Percentiles rank a stretch among this genome's conserved stretches.
These are phyloP conservation scores for Hyles lineata DNA, from an alignment of 2,888 invertebrate species.

Conservation along the genomic window DNA sequence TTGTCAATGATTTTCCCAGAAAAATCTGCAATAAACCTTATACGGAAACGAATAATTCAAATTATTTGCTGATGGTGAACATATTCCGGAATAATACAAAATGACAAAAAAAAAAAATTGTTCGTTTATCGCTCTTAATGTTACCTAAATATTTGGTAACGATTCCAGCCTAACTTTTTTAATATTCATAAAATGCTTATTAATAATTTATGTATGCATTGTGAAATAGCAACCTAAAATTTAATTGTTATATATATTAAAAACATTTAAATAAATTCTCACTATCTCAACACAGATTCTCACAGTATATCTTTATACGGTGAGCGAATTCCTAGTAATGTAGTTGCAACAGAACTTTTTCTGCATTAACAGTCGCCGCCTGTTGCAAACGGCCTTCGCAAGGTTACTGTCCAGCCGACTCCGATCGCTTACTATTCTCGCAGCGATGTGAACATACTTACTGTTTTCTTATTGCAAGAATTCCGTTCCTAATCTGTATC, in stretches of 20 bases:
- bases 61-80: too few relatives aligned
- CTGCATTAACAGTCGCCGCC: not conserved
- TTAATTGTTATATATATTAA: too few relatives aligned
- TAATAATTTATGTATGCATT: not conserved
- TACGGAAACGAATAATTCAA: too few relatives aligned
- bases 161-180: slow-evolving; percentile 6
- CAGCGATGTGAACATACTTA: not conserved
- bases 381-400: slow-evolving; percentile 23
- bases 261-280: not conserved
- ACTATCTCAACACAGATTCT: not conserved
- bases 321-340: not conserved
- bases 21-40: too few relatives aligned
- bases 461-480: slow-evolving; percentile 16
- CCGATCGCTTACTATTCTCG: slow-evolving; percentile 3
- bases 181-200: not conserved
- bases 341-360: slow-evolving; percentile 11
- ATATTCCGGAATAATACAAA: too few relatives aligned
- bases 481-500: slow-evolving; percentile 23
- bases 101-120: too few relatives aligned
- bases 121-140: not conserved
- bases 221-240: too few relatives aligned
- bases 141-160: not conserved
- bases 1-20: too few relatives aligned
- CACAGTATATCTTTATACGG: not conserved
- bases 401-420: slow-evolving; percentile 23